These are phyloP conservation scores for Cosmia trapezina DNA, from an alignment of 2,888 invertebrate genomes.

Conservation along the genomic window DNA sequence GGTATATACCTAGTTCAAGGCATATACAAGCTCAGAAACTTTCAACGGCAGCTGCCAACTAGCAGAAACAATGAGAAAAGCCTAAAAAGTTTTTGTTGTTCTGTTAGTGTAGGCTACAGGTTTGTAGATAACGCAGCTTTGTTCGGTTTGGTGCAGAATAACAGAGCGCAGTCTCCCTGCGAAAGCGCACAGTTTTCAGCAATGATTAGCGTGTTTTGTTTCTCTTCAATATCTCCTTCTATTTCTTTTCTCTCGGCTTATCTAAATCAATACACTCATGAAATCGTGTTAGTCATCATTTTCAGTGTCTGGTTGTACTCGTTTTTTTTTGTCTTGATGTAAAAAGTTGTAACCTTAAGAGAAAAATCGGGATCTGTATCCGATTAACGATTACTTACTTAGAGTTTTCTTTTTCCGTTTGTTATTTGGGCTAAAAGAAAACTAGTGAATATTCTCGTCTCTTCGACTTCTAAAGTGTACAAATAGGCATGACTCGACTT, in stretches of 20 bases:
- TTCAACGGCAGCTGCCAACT: slow-evolving; percentile 19
- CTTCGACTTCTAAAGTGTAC: too few relatives aligned
- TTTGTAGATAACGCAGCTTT: slow-evolving; percentile 11
- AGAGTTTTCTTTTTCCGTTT: not conserved
- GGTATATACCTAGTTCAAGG: too few relatives aligned
- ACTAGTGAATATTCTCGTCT: not conserved
- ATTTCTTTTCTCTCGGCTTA: not conserved
- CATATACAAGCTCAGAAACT: slow-evolving; percentile 8
- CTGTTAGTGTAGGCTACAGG: not conserved
- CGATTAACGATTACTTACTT: too few relatives aligned
- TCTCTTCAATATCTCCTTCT: not conserved
- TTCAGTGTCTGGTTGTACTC: not conserved
- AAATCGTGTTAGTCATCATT: not conserved
- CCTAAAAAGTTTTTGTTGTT: slow-evolving; percentile 30
- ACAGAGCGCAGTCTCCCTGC: not conserved
- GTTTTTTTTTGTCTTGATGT: not conserved
- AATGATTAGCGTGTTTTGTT: not conserved
- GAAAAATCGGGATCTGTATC: not conserved
- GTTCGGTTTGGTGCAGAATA: slow-evolving; percentile 7
- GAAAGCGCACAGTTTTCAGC: slow-evolving; percentile 1
- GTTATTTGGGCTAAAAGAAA: not conserved
- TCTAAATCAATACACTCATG: not conserved
- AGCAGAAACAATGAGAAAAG: slow-evolving; percentile 18
- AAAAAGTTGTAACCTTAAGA: too few relatives aligned
- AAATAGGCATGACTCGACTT: too few relatives aligned